phyloP scores from a whole-genome alignment of 2,888 invertebrate genomes.

The Tanypteryx hageni region DNA sequence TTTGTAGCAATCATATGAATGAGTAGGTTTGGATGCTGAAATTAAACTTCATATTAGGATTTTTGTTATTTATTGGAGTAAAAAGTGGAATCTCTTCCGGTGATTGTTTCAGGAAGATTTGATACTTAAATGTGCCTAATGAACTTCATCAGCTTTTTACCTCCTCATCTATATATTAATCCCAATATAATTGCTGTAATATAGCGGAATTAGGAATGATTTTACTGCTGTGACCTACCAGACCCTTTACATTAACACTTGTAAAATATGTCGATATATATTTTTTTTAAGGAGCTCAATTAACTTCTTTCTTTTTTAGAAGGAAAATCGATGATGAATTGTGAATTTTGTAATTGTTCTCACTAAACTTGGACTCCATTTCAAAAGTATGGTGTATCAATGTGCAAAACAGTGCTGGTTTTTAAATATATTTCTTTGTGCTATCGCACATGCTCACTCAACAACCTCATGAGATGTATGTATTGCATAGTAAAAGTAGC shows the following conservation, averaged over 20 bases:
- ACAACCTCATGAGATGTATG: conserved; percentile 55
- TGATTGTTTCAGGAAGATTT: conserved; percentile 26
- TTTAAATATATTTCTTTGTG: conserved; percentile 47
- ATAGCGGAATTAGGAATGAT: conserved; percentile 16
- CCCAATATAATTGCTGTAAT: conserved; percentile 36
- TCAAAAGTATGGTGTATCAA: conserved; percentile 49
- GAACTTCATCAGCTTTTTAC: conserved; percentile 32
- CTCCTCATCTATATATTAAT: conserved; percentile 24
- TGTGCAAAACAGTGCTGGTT: conserved; percentile 44
- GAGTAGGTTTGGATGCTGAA: conserved; percentile 12
- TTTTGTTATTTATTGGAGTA: conserved; percentile 10
- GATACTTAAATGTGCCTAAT: conserved; percentile 61
- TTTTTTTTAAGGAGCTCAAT: conserved; percentile 57
- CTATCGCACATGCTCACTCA: conserved; percentile 55
- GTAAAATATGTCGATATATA: conserved; percentile 59
- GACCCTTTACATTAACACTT: conserved; percentile 48
- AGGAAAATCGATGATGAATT: conserved; percentile 47
- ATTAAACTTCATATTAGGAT: background rate
- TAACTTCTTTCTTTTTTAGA: conserved; percentile 51
- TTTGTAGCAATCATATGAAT: background rate
- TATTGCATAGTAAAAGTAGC: conserved; percentile 56
- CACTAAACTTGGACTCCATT: conserved; percentile 47
- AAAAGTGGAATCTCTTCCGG: background rate
- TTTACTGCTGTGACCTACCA: conserved; percentile 54
- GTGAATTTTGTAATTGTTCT: conserved; percentile 54